Evolutionary conservation across 1,140 invertebrate species (phyloP), one percentile per base, ranked within the genome.

Genomic region (Lepidurus packardi): DNA sequence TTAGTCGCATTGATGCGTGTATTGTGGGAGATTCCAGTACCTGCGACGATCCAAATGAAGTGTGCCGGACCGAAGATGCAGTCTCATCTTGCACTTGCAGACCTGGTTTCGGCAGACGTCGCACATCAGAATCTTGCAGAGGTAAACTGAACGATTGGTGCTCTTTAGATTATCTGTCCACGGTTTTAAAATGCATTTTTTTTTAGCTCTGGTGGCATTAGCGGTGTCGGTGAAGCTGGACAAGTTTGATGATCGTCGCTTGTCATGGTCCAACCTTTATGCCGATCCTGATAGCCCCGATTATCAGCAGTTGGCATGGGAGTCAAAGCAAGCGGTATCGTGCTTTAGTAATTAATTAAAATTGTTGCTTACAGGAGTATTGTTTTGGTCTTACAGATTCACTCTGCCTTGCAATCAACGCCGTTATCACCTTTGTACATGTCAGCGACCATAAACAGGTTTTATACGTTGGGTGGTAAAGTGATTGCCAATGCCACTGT

Each of bases 11-110:
- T 78, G 95, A 97, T 84, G 97, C 95, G 10, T 97, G 95, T 82
- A 96, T 96, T 41, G 94, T 96, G 1, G 95, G 94, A 2, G 94
- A 97, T 81, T 93, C 95, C 81, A 91, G 92, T n/a, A 96, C 95
- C 0, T 97, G 95, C 82, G 87, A 90, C 74, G 91, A 92, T 34
- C 92, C 95, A 84, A 92, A 95, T 82, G 95, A 97, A 83, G 90
- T 90, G 74, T 97, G 95, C 84, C 89, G 91, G 79, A 96, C 94
- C 0, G 93, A 96, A 85, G 89, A 89, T 79, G 94, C 94, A 6
- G 94, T 96, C n/a, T 95, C 93, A 10, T 93, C 93, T 77, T 97
- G 95, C 83, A 91, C 94, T 80, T 97, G 95, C 83, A 87, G 93
- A 79, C 92, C 93, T 78, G 94, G 95, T 24, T 95, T 91, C 82